Conservation (phyloP, 2,113 vertebrate species). For the Capreolus pygargus region DNA sequence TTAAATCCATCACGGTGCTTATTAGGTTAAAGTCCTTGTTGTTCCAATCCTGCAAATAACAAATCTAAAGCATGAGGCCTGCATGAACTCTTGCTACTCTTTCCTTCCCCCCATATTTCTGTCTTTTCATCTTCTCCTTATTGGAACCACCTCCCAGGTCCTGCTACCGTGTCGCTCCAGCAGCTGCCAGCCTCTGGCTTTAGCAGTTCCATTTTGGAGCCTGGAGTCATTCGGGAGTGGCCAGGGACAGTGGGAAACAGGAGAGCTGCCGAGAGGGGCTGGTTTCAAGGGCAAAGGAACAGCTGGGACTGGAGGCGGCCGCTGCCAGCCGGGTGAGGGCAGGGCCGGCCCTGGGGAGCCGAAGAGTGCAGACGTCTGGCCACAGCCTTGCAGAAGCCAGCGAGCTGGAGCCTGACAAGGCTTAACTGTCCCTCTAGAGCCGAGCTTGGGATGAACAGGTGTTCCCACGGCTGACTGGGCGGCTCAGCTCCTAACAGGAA, state of each 20-base stretch:
- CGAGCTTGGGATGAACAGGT: constrained; percentile 1
- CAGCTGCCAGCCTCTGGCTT: neutral
- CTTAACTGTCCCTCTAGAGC: constrained; percentile 57
- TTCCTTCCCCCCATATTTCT: neutral
- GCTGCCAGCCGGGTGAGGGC: neutral
- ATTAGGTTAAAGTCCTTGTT: neutral
- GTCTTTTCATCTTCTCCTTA: neutral
- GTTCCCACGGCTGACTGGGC: constrained; percentile 18
- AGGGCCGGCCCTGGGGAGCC: neutral
- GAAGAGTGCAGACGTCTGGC: neutral
- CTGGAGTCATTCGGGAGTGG: neutral
- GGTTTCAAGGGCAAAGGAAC: constrained; percentile 55
- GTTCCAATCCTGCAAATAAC: neutral
- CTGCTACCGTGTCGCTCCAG: neutral
- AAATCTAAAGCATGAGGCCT: neutral
- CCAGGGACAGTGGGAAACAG: neutral
- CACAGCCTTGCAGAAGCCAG: neutral
- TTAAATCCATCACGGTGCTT: neutral
- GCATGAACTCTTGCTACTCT: neutral
- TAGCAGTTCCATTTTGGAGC: neutral
- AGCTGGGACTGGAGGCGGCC: neutral
- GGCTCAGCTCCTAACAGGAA: neutral
- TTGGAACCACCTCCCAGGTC: neutral
- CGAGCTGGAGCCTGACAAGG: neutral
- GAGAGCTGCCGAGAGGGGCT: neutral